Evolutionary conservation across 2,113 vertebrate genomes (phyloP), one percentile per base, ranked within the genome.

Genomic region (Dipodomys ordii): DNA sequence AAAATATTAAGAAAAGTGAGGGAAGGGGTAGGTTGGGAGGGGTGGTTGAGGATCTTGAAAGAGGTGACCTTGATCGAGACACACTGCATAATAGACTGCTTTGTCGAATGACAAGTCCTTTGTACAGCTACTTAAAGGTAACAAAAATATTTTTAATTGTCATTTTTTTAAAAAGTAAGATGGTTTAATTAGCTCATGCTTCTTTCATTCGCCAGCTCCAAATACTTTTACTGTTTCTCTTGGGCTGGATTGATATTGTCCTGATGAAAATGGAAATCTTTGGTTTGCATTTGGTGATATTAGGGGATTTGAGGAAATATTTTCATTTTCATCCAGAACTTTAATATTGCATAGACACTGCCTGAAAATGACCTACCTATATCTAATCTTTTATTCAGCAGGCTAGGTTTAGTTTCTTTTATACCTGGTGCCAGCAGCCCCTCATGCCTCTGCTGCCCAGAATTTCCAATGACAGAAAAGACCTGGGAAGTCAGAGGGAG

Each of bases 261-360:
- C 49, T 72, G 44, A 60, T 72, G 60, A 96, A 78, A 32, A 44
- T 90, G 18, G 49, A 83, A 87, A 83, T 9, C 15, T 87, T 46
- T 69, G 57, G 10, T 92, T 93, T 82, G 30, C 35, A 69, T 82
- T 78, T 88, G 39, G 67, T 94, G 27, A 53, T 92, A 67, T 19
- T 82, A 1, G 20, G 49, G 28, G 73, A 85, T 71, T 72, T 76
- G 20, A 82, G 62, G 39, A 93, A 85, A 57, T 90, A 88, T 78
- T 82, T 84, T 90, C 53, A 60, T 82, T 94, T 95, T 84, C 4
- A 49, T 65, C 27, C 13, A 79, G 84, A 95, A 6, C 30, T 65
- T 93, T 90, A 62, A 85, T 86, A 74, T 78, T 80, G 32, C 92
- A 5, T 72, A 90, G 78, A 85, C 6, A 12, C 32, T 94, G 60